Evolutionary conservation across 1,140 invertebrate species (phyloP), one percentile per base, ranked within the genome.

Genomic region (Monochamus saltuarius): DNA sequence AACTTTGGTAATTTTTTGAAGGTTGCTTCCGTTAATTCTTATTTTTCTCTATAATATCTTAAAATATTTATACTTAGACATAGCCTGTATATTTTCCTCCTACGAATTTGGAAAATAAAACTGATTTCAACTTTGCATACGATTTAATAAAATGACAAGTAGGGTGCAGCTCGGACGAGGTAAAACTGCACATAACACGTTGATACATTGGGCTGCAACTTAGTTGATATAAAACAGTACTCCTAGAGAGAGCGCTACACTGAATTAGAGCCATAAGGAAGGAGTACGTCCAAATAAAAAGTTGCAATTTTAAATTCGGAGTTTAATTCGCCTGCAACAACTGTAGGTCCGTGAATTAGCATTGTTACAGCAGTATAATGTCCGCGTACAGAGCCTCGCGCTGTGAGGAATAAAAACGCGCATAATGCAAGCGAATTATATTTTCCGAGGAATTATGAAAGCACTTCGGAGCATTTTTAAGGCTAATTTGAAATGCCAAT

Each of bases 401-500:
- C 40, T 50, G 49, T 61, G 6, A 6, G 22, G 22, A 29, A 29
- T 29, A 61, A 61, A 61, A 61, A 55, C 59, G 49, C 52, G 53
- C 59, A 56, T 61, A 56, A 61, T 61, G 49, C 59, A 45, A 56
- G 45, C 46, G 59, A 55, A 61, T 61, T 62, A 62, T 62, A 62
- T 62, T 59, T 62, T 29, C 56, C 55, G 22, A 40, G 55, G 61
- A 62, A 62, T 62, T 62, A 62, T 59, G 58, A 62, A 29, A 62
- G 47, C 61, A 54, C 47, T 58, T 59, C 55, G 53, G 46, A 62
- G 53, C 47, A 59, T 60, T 62, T 60, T 62, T 60, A 62, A 52
- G 52, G 56, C 61, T 59, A 62, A 62, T 62, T 62, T 62, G 56
- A 62, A 62, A 62, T 59, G 61, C 56, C 61, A 62, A 62, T 62